Conservation (phyloP, 2,888 invertebrate genomes). For the Drosophila cracens region DNA sequence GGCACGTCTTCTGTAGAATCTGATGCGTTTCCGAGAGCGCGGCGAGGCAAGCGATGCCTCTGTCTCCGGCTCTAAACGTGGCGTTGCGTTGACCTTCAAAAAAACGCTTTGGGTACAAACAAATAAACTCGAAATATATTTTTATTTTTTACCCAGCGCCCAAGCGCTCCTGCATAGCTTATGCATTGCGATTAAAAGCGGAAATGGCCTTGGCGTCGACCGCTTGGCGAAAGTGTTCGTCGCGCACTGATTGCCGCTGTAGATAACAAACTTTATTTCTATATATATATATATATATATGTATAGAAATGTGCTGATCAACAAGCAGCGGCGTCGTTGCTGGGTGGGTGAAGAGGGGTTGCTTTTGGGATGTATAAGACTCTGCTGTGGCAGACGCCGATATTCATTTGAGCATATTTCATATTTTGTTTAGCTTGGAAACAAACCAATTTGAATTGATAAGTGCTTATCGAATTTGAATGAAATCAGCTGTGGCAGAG, state of each 20-base stretch:
- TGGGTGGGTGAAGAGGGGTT: background rate
- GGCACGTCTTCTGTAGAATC: slow-evolving; percentile 94
- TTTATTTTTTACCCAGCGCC: slow-evolving; percentile 47
- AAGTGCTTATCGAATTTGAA: background rate
- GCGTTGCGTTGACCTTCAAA: slow-evolving; percentile 58
- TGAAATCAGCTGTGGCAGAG: background rate
- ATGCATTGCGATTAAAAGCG: slow-evolving; percentile 45
- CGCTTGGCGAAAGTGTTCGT: slow-evolving; percentile 23
- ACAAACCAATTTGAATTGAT: background rate
- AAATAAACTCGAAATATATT: background rate
- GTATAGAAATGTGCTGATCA: slow-evolving; percentile 1
- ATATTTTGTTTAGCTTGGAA: background rate
- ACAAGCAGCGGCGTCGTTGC: slow-evolving; percentile 34
- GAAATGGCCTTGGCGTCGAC: slow-evolving; percentile 17
- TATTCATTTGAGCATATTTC: background rate
- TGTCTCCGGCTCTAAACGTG: slow-evolving; percentile 72
- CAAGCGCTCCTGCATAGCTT: slow-evolving; percentile 44
- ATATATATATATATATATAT: slow-evolving; percentile 32
- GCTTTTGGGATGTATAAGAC: background rate
- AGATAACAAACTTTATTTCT: slow-evolving; percentile 48
- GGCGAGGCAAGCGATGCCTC: slow-evolving; percentile 89
- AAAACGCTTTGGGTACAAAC: background rate
- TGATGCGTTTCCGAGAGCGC: slow-evolving; percentile 94
- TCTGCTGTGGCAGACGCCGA: background rate
- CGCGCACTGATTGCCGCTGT: slow-evolving; percentile 29